Evolutionary conservation across 2,113 vertebrate genomes (phyloP).

Genomic region (Hystrix cristata): DNA sequence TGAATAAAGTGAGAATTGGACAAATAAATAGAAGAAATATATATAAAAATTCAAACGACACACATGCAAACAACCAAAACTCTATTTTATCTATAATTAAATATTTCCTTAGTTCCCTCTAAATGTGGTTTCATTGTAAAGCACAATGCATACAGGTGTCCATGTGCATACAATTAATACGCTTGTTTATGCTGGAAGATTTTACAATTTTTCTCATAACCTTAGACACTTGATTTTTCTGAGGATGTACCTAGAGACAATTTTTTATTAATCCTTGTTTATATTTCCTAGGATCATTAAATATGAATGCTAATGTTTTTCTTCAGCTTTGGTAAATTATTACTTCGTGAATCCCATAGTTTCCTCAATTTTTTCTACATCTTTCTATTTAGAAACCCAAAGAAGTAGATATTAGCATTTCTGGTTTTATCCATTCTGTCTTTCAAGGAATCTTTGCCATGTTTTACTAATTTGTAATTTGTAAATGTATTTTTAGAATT

Average conservation of each 20-base stretch:
- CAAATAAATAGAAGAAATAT: too few relatives aligned
- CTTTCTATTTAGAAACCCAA: not conserved
- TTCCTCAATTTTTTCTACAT: not conserved
- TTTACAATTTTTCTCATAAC: not conserved
- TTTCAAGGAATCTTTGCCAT: not conserved
- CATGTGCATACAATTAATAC: not conserved
- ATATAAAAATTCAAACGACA: not conserved
- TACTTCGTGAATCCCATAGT: not conserved
- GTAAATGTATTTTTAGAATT: not conserved
- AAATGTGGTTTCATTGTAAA: not conserved
- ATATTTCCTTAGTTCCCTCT: not conserved
- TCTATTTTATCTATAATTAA: slow-evolving; percentile 9
- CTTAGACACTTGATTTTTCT: not conserved
- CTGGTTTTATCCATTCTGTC: not conserved
- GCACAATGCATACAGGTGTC: not conserved
- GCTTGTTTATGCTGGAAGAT: not conserved
- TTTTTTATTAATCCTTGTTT: not conserved
- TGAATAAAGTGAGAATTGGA: too few relatives aligned
- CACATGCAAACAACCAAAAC: not conserved
- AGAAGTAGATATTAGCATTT: not conserved
- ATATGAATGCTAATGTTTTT: not conserved
- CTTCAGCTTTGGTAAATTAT: not conserved
- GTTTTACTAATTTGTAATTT: not conserved
- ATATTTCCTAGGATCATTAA: not conserved
- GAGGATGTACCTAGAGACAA: not conserved